phyloP scores from a whole-genome alignment of 2,888 invertebrate species.

The Heliconius cydno region DNA sequence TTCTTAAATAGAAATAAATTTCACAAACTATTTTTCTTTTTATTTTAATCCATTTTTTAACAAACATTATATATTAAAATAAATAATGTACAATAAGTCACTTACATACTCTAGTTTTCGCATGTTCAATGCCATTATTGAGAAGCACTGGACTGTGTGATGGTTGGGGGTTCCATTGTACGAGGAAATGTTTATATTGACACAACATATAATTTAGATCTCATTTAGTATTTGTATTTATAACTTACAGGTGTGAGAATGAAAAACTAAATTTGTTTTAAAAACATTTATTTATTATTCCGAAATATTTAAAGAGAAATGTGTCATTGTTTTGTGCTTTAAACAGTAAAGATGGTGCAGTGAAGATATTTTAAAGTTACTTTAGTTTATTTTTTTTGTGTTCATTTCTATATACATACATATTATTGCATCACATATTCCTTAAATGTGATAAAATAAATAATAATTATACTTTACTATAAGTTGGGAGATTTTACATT shows the following conservation, averaged over 20 bases:
- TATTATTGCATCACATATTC: background rate
- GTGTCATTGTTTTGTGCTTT: constrained; percentile 20
- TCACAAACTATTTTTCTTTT: constrained; percentile 43
- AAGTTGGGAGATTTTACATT: background rate
- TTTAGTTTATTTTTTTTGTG: background rate
- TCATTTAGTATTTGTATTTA: too few relatives aligned
- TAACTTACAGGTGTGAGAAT: background rate
- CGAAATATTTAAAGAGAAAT: background rate
- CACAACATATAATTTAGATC: too few relatives aligned
- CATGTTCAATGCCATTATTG: too few relatives aligned
- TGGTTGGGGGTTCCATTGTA: too few relatives aligned
- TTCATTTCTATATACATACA: background rate
- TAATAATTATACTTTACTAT: background rate
- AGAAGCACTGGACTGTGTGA: too few relatives aligned
- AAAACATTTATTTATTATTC: constrained; percentile 12
- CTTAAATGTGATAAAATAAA: background rate
- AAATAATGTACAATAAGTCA: too few relatives aligned
- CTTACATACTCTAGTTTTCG: too few relatives aligned
- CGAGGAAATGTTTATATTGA: too few relatives aligned
- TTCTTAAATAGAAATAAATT: constrained; percentile 57
- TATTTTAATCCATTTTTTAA: constrained; percentile 23
- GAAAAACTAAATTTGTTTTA: constrained; percentile 1
- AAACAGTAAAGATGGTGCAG: constrained; percentile 20
- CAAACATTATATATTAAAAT: too few relatives aligned
- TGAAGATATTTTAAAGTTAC: background rate